phyloP scores from a whole-genome alignment of 2,113 vertebrate genomes.

The Tauraco erythrolophus region DNA sequence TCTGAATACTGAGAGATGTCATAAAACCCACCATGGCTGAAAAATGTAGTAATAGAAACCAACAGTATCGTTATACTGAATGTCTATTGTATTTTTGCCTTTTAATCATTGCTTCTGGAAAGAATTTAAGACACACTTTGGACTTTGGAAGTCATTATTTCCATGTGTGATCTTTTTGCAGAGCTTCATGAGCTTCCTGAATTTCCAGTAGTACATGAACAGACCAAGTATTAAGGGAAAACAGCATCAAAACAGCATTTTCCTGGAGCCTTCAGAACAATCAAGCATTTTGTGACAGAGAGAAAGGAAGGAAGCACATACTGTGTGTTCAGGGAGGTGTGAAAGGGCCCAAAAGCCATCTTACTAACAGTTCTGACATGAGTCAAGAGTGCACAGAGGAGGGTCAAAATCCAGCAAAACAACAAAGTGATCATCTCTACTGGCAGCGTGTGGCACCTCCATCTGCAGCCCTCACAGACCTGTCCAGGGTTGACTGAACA shows the following conservation, averaged over 20 bases:
- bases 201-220: background rate
- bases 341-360: background rate
- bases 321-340: background rate
- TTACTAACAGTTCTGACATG: background rate
- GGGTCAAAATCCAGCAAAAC: background rate
- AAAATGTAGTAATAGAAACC: background rate
- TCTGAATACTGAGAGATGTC: background rate
- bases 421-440: background rate
- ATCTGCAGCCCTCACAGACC: background rate
- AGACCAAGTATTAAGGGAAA: background rate
- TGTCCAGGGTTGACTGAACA: background rate
- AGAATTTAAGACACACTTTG: background rate
- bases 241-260: background rate
- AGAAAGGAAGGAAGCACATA: background rate
- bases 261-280: background rate
- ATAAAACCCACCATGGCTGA: background rate
- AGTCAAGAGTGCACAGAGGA: background rate
- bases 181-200: background rate
- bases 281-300: background rate
- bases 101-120: background rate
- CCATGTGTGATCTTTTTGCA: background rate
- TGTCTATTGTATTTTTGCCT: background rate
- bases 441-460: background rate
- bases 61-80: background rate
- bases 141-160: background rate